These are phyloP conservation scores for Smittia sp. DNA, from an alignment of 2,888 invertebrate genomes.

Conservation along the genomic window DNA sequence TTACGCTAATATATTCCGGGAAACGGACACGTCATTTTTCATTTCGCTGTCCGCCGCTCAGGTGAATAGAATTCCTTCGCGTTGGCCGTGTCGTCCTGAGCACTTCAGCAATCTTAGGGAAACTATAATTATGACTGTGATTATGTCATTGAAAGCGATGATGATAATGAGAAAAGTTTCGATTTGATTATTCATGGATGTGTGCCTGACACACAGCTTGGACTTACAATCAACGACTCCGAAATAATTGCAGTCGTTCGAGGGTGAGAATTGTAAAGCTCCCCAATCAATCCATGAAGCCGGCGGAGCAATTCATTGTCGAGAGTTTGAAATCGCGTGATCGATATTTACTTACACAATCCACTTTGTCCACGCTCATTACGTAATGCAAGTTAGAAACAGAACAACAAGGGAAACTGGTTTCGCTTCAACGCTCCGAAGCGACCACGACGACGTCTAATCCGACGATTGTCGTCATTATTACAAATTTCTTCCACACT, in stretches of 20 bases:
- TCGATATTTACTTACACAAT: not conserved
- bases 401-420: not conserved
- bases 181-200: not conserved
- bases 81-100: too few species aligned
- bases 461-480: not conserved
- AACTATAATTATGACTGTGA: not conserved
- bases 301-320: not conserved
- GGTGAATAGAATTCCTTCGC: not conserved
- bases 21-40: constrained; percentile 19
- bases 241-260: not conserved
- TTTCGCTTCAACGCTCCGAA: not conserved
- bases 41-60: not conserved
- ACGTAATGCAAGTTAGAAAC: not conserved
- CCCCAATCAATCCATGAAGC: not conserved
- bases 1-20: constrained; percentile 22
- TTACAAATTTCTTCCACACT: not conserved
- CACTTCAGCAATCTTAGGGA: too few species aligned
- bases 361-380: not conserved
- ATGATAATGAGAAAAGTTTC: not conserved
- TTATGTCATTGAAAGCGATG: not conserved
- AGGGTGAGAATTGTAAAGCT: not conserved
- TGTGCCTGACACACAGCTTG: not conserved
- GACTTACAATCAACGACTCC: not conserved
- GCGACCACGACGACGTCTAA: not conserved
- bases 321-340: not conserved